phyloP scores from a whole-genome alignment of 1,140 invertebrate species.

The Drosophila bipectinata region DNA sequence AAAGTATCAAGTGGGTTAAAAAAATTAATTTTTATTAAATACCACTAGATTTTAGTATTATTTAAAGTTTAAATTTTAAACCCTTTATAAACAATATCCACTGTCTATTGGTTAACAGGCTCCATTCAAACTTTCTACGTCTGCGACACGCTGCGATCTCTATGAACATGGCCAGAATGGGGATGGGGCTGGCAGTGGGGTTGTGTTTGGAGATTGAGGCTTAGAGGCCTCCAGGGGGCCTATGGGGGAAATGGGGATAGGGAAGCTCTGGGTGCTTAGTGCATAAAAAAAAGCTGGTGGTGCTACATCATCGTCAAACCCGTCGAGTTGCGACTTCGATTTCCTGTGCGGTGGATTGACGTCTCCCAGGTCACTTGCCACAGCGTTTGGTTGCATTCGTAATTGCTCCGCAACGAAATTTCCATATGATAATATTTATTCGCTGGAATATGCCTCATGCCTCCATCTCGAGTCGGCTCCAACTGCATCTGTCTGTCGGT shows the following conservation, averaged over 20 bases:
- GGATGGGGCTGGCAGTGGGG: not conserved
- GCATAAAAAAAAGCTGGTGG: slow-evolving; percentile 50
- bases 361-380: slow-evolving; percentile 73
- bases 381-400: slow-evolving; percentile 64
- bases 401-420: slow-evolving; percentile 75
- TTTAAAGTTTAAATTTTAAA: too few relatives aligned
- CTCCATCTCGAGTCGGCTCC: slow-evolving; percentile 54
- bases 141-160: slow-evolving; percentile 61
- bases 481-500: slow-evolving; percentile 31
- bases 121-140: slow-evolving; percentile 67
- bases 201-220: not conserved
- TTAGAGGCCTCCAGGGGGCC: not conserved
- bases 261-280: slow-evolving; percentile 19
- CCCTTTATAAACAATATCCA: not conserved
- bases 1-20: too few relatives aligned
- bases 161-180: slow-evolving; percentile 59
- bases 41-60: too few relatives aligned
- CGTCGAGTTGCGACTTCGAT: slow-evolving; percentile 80
- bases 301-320: slow-evolving; percentile 79
- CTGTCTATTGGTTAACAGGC: not conserved
- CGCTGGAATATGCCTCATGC: slow-evolving; percentile 76
- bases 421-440: slow-evolving; percentile 83
- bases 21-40: too few relatives aligned
- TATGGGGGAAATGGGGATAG: not conserved
- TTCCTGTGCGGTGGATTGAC: slow-evolving; percentile 74